Evolutionary conservation across 2,888 invertebrate species (phyloP).

Genomic region (Netelia fuscicornis): DNA sequence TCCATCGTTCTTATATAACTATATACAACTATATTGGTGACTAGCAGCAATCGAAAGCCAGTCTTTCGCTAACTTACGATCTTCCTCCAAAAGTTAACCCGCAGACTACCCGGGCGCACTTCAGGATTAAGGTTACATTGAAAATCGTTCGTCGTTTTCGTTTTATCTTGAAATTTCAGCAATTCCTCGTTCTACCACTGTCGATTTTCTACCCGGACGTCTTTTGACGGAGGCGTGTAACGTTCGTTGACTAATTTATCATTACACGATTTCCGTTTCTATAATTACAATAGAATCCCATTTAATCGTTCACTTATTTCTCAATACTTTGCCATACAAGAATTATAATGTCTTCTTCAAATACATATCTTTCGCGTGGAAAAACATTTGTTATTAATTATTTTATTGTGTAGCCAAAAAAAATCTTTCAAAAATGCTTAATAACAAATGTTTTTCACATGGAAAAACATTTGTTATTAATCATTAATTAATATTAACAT

Average conservation of each 20-base stretch:
- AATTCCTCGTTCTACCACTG: background rate
- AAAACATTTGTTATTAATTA: too few relatives aligned
- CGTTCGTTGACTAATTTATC: background rate
- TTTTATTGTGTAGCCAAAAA: too few relatives aligned
- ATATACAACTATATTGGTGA: background rate
- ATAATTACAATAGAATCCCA: background rate
- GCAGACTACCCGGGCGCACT: background rate
- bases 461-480: too few relatives aligned
- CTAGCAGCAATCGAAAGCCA: conserved; percentile 7
- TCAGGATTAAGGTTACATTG: background rate
- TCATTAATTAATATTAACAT: too few relatives aligned
- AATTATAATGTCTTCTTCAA: too few relatives aligned
- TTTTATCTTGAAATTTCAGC: background rate
- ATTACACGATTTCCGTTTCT: background rate
- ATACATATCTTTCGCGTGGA: too few relatives aligned
- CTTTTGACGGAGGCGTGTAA: background rate
- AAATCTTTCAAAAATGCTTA: too few relatives aligned
- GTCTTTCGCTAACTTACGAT: conserved; percentile 10
- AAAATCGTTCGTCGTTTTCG: conserved; percentile 4
- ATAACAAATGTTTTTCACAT: too few relatives aligned
- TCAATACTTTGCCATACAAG: too few relatives aligned
- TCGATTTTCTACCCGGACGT: background rate
- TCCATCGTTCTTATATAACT: background rate
- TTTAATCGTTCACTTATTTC: background rate
- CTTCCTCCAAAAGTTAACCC: background rate